These are phyloP conservation scores for Morone saxatilis DNA, from an alignment of 2,113 vertebrate species.

Conservation along the genomic window DNA sequence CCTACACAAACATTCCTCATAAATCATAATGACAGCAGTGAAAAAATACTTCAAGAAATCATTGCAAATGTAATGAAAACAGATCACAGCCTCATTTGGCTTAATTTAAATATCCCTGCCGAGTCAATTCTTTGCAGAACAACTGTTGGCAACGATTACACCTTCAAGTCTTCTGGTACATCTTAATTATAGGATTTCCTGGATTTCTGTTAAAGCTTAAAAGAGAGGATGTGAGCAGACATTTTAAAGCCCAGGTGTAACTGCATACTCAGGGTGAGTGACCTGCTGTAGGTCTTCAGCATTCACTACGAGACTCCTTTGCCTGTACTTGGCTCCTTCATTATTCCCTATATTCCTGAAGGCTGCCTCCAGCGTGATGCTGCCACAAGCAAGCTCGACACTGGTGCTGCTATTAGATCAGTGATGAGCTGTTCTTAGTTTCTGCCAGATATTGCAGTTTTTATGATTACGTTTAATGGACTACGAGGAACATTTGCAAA, in stretches of 20 bases:
- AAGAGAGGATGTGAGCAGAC: constrained; percentile 1
- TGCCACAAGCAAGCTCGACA: constrained; percentile 42
- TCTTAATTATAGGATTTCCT: not conserved
- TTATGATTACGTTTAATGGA: constrained; percentile 29
- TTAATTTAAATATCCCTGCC: constrained; percentile 50
- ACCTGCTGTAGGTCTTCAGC: constrained; percentile 40
- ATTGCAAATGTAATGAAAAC: constrained; percentile 47
- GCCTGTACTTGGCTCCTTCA: constrained; percentile 39
- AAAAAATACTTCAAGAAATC: constrained; percentile 35
- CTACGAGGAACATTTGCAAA: constrained; percentile 4
- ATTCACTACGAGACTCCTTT: constrained; percentile 18
- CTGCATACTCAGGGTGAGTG: constrained; percentile 12
- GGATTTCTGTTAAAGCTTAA: constrained; percentile 14
- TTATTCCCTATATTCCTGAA: constrained; percentile 53
- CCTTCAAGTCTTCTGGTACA: constrained; percentile 4
- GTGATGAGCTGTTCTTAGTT: constrained; percentile 9
- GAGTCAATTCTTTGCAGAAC: constrained; percentile 27
- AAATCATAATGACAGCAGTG: constrained; percentile 43
- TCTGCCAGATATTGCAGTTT: constrained; percentile 30
- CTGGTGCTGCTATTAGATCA: constrained; percentile 40
- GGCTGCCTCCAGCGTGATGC: constrained; percentile 51
- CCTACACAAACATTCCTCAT: constrained; percentile 21
- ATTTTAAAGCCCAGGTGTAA: not conserved
- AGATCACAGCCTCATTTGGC: constrained; percentile 37
- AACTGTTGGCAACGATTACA: constrained; percentile 12